phyloP scores from a whole-genome alignment of 2,888 invertebrate genomes.

The Phaonia tiefii region DNA sequence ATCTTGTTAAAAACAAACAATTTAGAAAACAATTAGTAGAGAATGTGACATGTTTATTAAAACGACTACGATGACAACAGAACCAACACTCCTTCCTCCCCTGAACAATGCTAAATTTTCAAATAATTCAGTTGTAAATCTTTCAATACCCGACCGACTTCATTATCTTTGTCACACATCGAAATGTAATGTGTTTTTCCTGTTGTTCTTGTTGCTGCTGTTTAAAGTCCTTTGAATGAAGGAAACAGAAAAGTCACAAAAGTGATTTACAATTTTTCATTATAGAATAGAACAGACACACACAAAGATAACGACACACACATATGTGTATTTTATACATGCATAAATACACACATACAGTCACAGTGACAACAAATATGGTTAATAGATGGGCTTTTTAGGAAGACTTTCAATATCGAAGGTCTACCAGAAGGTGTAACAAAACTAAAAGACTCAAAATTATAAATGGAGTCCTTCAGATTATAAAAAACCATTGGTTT shows the following conservation, averaged over 20 bases:
- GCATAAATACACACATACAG: conserved; percentile 18
- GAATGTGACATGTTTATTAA: conserved; percentile 64
- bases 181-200: neutral
- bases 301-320: neutral
- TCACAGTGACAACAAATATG: too few species aligned
- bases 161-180: conserved; percentile 6
- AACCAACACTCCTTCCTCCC: neutral
- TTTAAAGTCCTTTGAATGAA: conserved; percentile 54
- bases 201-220: conserved; percentile 37
- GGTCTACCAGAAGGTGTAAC: too few species aligned
- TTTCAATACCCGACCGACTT: conserved; percentile 48
- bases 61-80: conserved; percentile 36
- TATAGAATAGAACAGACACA: conserved; percentile 45
- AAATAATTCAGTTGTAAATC: conserved; percentile 52
- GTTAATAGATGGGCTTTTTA: too few species aligned
- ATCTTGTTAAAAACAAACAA: conserved; percentile 1
- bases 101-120: conserved; percentile 33
- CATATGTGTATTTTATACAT: conserved; percentile 12
- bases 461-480: too few species aligned
- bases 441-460: too few species aligned
- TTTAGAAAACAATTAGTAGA: conserved; percentile 57
- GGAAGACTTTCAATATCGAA: too few species aligned
- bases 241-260: conserved; percentile 40
- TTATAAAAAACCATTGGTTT: too few species aligned
- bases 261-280: conserved; percentile 65